Percentiles rank a stretch among this genome's conserved stretches.
Evolutionary conservation across 2,797 vertebrate species (phyloP).

Genomic region (Clamator glandarius): DNA sequence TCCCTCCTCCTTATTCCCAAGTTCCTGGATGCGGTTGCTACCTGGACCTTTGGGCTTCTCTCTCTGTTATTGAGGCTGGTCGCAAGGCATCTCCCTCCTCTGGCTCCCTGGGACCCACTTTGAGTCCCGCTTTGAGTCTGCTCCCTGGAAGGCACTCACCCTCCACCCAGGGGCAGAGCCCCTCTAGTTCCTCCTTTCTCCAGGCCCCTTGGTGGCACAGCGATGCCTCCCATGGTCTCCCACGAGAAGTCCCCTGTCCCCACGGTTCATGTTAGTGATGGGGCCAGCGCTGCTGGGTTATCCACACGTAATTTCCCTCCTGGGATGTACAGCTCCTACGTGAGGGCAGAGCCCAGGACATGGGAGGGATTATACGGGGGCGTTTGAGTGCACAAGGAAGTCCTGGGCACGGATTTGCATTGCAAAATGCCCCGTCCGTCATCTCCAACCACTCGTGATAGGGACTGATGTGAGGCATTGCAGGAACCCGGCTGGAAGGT

Average conservation of each 20-base stretch:
- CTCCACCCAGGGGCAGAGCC: rapidly evolving
- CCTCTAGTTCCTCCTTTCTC: rapidly evolving
- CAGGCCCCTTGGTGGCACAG: neutral
- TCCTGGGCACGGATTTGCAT: neutral
- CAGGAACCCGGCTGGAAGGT: neutral
- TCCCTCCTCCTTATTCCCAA: constrained; percentile 6
- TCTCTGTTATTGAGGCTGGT: rapidly evolving
- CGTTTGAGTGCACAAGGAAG: neutral
- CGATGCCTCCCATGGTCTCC: rapidly evolving
- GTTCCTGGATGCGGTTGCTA: rapidly evolving
- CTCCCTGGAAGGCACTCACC: neutral
- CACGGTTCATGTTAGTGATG: rapidly evolving
- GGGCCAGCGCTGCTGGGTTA: neutral
- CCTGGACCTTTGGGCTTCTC: neutral
- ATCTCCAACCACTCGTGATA: rapidly evolving
- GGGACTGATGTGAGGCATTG: rapidly evolving
- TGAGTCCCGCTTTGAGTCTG: rapidly evolving
- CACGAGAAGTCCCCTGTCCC: rapidly evolving
- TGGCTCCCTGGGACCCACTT: rapidly evolving
- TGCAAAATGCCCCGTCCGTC: rapidly evolving
- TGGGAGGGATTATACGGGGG: rapidly evolving
- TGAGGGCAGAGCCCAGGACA: neutral
- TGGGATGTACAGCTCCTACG: neutral
- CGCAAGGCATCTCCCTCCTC: neutral
- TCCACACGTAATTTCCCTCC: neutral